These are phyloP conservation scores for Eumerus sabulonum DNA, from an alignment of 2,888 invertebrate genomes.

Conservation along the genomic window DNA sequence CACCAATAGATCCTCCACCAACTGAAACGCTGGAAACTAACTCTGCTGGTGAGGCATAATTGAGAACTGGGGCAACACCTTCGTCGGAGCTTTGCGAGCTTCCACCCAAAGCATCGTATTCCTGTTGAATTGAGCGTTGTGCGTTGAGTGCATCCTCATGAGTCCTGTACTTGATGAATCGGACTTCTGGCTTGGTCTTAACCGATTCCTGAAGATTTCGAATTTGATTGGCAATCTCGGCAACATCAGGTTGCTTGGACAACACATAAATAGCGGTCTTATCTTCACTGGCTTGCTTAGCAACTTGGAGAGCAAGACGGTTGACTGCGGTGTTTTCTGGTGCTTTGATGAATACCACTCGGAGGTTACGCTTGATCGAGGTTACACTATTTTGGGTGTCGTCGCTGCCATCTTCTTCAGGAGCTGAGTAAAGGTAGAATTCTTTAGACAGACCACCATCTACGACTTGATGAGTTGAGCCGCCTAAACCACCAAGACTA, in stretches of 20 bases:
- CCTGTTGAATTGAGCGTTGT: constrained; percentile 74
- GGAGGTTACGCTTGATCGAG: constrained; percentile 74
- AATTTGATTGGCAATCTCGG: constrained; percentile 73
- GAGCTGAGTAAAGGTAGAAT: constrained; percentile 75
- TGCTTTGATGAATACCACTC: constrained; percentile 77
- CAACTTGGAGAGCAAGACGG: constrained; percentile 73
- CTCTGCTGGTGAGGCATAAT: constrained; percentile 25
- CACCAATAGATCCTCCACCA: not conserved
- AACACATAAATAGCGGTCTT: constrained; percentile 72
- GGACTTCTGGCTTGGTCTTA: constrained; percentile 75
- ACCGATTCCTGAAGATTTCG: constrained; percentile 72
- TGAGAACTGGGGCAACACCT: constrained; percentile 73
- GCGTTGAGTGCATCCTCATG: constrained; percentile 76
- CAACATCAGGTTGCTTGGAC: constrained; percentile 75
- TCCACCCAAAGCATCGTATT: constrained; percentile 74
- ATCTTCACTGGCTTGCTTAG: constrained; percentile 74
- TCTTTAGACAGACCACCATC: constrained; percentile 74
- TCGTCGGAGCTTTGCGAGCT: constrained; percentile 73
- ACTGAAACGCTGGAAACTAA: not conserved
- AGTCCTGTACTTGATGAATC: constrained; percentile 77
- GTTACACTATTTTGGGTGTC: constrained; percentile 70
- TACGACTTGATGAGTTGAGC: constrained; percentile 11
- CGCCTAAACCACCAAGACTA: constrained; percentile 18
- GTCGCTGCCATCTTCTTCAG: constrained; percentile 74
- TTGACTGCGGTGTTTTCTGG: constrained; percentile 75